Conservation (phyloP, 2,113 vertebrate species). For the Plectropomus leopardus region DNA sequence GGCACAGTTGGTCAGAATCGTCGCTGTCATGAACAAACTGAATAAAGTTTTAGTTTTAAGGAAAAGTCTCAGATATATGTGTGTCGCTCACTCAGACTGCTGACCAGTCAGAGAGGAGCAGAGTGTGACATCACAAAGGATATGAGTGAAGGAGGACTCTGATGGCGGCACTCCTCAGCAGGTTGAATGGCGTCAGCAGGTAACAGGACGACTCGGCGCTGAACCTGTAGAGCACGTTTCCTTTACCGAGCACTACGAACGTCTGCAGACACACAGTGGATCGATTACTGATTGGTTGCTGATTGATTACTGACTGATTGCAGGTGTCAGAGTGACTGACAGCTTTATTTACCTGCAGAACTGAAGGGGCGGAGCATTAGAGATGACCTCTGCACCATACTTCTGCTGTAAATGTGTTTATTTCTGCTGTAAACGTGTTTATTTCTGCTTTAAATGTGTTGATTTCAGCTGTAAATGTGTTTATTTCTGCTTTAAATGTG, state of each 20-base stretch:
- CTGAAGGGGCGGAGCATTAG: too few relatives aligned
- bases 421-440: too few relatives aligned
- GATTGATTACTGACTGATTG: too few relatives aligned
- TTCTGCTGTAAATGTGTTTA: too few relatives aligned
- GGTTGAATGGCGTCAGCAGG: slow-evolving; percentile 88
- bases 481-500: too few relatives aligned
- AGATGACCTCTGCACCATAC: too few relatives aligned
- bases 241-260: slow-evolving; percentile 91
- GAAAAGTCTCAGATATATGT: too few relatives aligned
- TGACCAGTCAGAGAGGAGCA: not conserved
- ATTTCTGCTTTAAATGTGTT: too few relatives aligned
- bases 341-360: too few relatives aligned
- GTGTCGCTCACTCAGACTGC: too few relatives aligned
- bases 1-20: slow-evolving; percentile 93
- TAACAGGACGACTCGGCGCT: slow-evolving; percentile 88
- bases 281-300: too few relatives aligned
- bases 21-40: slow-evolving; percentile 93
- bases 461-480: too few relatives aligned
- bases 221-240: slow-evolving; percentile 92
- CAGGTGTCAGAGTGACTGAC: slow-evolving; percentile 1
- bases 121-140: slow-evolving; percentile 82
- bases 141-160: slow-evolving; percentile 94
- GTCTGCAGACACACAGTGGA: slow-evolving; percentile 85
- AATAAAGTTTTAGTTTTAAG: slow-evolving; percentile 91
- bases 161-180: slow-evolving; percentile 86